Evolutionary conservation across 2,888 invertebrate species (phyloP).

Genomic region (Parapristionchus giblindavisi): DNA sequence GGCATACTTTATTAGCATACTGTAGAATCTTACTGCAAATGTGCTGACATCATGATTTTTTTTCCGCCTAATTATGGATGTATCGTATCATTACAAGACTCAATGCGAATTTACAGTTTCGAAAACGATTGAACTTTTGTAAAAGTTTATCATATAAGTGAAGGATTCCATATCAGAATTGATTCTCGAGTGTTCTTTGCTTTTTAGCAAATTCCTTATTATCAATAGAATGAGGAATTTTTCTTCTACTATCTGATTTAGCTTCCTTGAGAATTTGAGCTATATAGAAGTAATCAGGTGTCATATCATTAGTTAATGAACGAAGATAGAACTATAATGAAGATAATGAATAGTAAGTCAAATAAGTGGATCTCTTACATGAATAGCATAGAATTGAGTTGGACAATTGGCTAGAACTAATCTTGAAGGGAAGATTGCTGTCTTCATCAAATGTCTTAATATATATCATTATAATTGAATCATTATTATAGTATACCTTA

Average conservation of each 20-base stretch:
- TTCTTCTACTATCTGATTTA: constrained; percentile 2
- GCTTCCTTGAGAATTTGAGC: constrained; percentile 34
- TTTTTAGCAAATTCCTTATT: neutral
- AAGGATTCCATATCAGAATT: too few species aligned
- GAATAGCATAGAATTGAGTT: constrained; percentile 40
- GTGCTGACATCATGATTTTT: too few species aligned
- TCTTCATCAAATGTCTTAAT: constrained; percentile 40
- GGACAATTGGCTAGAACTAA: constrained; percentile 42
- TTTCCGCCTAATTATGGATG: too few species aligned
- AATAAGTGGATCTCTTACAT: constrained; percentile 24
- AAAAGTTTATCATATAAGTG: too few species aligned
- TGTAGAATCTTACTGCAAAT: too few species aligned
- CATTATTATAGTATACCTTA: constrained; percentile 8
- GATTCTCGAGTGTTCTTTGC: constrained; percentile 25
- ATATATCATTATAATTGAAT: neutral
- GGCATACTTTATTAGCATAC: too few species aligned
- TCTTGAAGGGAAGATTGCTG: constrained; percentile 37
- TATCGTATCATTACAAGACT: too few species aligned
- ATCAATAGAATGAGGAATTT: constrained; percentile 9
- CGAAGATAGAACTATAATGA: constrained; percentile 39
- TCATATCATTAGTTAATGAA: constrained; percentile 30
- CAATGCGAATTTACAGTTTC: too few species aligned
- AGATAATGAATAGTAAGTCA: neutral
- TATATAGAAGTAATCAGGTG: constrained; percentile 42
- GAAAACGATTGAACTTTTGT: too few species aligned